Base-by-base conservation (phyloP, 2,797 vertebrate genomes). In the Sebastiscus albofasciatus region DNA sequence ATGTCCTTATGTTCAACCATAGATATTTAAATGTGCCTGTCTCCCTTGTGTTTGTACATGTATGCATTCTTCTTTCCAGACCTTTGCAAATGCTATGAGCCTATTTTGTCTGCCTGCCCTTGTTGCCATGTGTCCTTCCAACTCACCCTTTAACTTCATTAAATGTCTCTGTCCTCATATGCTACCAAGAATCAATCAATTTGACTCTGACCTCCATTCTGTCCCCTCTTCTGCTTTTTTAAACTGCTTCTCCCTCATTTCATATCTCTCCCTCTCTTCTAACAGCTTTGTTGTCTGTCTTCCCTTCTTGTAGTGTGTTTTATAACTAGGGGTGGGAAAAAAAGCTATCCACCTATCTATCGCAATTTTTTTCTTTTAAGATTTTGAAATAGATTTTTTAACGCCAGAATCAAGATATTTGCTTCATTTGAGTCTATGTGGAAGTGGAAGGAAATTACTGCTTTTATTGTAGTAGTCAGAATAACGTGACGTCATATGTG, bases 281-380 rank as follows among this genome's bases (percentile, higher is more conserved):
- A 49, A 68, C 34, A 67, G 24, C 20, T 49, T 49, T 58, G 58
- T 31, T 39, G 12, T 52, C n/a, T n/a, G n/a, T 54, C 20, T 22
- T 62, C 8, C 29, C 7, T 29, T 64, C 16, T 69, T 12, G 12
- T 62, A 31, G 11, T 42, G 59, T 74, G 49, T 67, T 62, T 59
- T 42, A 49, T 49, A 4, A 49, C 46, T 20, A 49, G 18, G 0
- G 18, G 3, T 20, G 0, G 16, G 0, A 4, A 49, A 49, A 16
- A 49, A 49, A 49, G 20, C 3, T 0, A 49, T 49, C 8, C 18
- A 49, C 0, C 46, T 49, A 20, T 49, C 46, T 0, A 20, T 49
- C 0, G 3, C 3, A 0, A 49, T 8, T 18, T 20, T 4, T 4
- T 20, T 49, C 0, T 46, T 46, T 1, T 46, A 46, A 0, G 2